Evolutionary conservation across 2,113 vertebrate genomes (phyloP).

Genomic region (Carollia perspicillata): DNA sequence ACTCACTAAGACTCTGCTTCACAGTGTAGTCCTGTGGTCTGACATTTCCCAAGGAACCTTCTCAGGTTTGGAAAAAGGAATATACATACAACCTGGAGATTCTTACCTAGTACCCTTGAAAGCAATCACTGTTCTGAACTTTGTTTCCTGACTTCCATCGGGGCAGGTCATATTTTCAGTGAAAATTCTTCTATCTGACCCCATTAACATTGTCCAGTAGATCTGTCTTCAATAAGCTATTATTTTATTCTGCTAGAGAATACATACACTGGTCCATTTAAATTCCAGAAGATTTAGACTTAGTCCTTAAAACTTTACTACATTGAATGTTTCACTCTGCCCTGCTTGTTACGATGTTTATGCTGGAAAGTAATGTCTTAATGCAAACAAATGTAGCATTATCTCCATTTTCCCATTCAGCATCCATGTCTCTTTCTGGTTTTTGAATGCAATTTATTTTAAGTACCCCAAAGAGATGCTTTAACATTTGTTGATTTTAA

Average conservation of each 20-base stretch:
- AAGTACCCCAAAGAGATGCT: conserved; percentile 69
- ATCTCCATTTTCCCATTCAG: conserved; percentile 12
- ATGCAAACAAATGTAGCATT: conserved; percentile 2
- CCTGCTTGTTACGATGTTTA: neutral
- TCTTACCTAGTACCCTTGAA: neutral
- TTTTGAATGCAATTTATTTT: conserved; percentile 70
- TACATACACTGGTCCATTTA: neutral
- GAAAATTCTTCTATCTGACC: neutral
- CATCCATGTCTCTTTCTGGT: conserved; percentile 32
- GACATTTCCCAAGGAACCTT: neutral
- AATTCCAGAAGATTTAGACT: conserved; percentile 8
- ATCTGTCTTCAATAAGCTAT: conserved; percentile 16
- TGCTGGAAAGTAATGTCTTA: neutral
- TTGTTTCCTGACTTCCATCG: neutral
- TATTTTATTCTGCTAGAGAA: conserved; percentile 7
- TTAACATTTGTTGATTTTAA: conserved; percentile 77
- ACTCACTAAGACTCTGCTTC: neutral
- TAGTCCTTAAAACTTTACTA: neutral
- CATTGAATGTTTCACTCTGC: neutral
- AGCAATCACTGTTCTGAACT: neutral
- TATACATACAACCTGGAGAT: neutral
- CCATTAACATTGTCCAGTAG: conserved; percentile 1
- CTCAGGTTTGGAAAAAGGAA: neutral
- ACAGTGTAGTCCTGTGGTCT: neutral
- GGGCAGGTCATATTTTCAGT: neutral